Base-by-base conservation (phyloP, 2,797 vertebrate genomes). In the Carapus acus region DNA sequence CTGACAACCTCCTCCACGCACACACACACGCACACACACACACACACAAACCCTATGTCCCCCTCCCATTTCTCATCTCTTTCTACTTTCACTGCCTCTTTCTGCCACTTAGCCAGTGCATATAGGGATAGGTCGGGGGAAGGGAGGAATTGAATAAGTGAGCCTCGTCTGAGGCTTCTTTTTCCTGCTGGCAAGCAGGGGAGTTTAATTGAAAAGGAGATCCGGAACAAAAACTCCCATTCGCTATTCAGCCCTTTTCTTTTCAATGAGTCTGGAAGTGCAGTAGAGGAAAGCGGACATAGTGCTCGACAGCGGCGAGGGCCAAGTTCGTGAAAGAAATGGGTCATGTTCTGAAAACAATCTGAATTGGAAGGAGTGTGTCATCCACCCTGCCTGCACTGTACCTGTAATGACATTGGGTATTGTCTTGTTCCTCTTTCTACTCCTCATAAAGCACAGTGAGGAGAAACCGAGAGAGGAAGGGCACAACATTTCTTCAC, bases 141-240 rank as follows among this genome's bases (percentile, higher is more conserved):
- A 9, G 24, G 24, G 42, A 54, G 60, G 36, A 73, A 85, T 85
- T 87, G 78, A 82, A 73, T 84, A 87, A 88, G 73, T 66, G 46
- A 27, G 24, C 4, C 24, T 5, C 9, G 24, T 27, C n/a, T n/a
- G n/a, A n/a, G n/a, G 63, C 68, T 73, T 45, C 55, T 60, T 64
- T 73, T 69, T 73, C 71, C 76, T 78, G 59, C 61, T 64, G 78
- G 76, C 78, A 74, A 66, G 69, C 39, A 1, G 64, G 58, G 60
- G 70, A 71, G 76, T 82, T 83, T 88, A 85, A 88, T 85, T 86
- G 83, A 86, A 86, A 85, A 82, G 73, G 67, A 80, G 79, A 83
- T 82, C 77, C 55, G 62, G 77, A 82, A 76, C 82, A 27, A 9
- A 27, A 27, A 27, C 4, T 27, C 79, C 80, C 66, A 61, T 58